Evolutionary conservation across 35 echinoderm and acorn worm species (phyloP).

Genomic region (Heliocidaris erythrogramma): DNA sequence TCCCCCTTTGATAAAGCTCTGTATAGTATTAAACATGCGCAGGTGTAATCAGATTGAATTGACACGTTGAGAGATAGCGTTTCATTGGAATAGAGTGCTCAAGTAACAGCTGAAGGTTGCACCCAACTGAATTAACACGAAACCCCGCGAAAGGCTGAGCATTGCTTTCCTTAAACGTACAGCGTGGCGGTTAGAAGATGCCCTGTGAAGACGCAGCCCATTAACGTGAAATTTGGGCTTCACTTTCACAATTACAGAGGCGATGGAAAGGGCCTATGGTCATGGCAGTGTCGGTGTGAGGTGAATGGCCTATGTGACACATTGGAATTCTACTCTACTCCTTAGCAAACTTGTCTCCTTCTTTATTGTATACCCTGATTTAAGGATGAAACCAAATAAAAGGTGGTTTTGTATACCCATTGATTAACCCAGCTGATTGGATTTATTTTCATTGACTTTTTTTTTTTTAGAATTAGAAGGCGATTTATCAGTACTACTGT

Average conservation of each 20-base stretch:
- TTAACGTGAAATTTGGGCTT: background rate
- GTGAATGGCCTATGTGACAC: constrained; percentile 9
- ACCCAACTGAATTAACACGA: background rate
- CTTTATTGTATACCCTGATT: background rate
- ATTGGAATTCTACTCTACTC: background rate
- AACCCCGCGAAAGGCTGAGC: no score
- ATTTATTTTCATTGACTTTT: no score
- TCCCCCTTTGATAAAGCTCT: no score
- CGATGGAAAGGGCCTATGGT: background rate
- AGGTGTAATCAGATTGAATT: background rate
- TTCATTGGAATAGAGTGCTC: constrained; percentile 9
- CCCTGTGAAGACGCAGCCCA: background rate
- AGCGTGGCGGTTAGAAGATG: background rate
- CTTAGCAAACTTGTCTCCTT: background rate
- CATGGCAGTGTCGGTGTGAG: background rate
- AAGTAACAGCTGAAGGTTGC: constrained; percentile 8
- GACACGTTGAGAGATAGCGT: background rate
- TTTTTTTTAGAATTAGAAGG: no score
- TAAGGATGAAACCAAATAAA: no score
- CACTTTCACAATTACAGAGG: constrained; percentile 27
- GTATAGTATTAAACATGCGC: no score
- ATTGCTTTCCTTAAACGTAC: background rate
- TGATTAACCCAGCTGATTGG: no score
- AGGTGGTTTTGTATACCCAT: no score
- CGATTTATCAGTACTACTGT: no score